Conservation (phyloP, 2,888 invertebrate species). For the Pachycephus smyrnensis region DNA sequence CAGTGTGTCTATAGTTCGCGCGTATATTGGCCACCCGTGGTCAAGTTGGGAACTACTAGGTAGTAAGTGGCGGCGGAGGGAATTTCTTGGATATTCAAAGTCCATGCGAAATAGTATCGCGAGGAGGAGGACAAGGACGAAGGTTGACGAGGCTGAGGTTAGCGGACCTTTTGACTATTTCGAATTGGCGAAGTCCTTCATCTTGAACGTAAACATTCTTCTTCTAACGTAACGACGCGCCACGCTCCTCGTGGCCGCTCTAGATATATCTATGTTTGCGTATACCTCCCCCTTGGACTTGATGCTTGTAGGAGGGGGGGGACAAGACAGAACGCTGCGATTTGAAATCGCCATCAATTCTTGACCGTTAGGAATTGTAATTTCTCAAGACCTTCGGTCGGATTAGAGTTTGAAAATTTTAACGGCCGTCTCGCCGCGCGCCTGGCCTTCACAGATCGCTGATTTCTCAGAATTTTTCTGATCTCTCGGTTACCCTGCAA, state of each 20-base stretch:
- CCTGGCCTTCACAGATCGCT: conserved; percentile 29
- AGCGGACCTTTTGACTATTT: neutral
- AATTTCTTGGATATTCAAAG: neutral
- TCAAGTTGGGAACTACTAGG: neutral
- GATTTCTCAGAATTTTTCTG: conserved; percentile 35
- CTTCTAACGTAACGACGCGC: neutral
- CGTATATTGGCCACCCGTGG: neutral
- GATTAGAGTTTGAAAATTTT: conserved; percentile 33
- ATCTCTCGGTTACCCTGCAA: conserved; percentile 13
- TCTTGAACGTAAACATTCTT: neutral
- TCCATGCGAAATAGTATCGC: neutral
- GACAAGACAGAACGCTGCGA: neutral
- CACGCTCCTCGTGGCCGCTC: neutral
- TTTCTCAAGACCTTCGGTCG: neutral
- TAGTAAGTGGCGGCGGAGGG: neutral
- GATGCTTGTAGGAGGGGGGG: too few species aligned
- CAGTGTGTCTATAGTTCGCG: neutral
- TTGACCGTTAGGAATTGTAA: neutral
- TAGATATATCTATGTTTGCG: neutral
- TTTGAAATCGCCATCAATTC: neutral
- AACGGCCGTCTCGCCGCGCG: conserved; percentile 19
- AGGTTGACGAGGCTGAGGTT: neutral
- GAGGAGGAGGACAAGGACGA: neutral
- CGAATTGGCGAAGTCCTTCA: neutral
- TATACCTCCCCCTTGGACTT: too few species aligned